Base-by-base conservation (phyloP, 1,140 invertebrate genomes). In the Amyelois transitella region DNA sequence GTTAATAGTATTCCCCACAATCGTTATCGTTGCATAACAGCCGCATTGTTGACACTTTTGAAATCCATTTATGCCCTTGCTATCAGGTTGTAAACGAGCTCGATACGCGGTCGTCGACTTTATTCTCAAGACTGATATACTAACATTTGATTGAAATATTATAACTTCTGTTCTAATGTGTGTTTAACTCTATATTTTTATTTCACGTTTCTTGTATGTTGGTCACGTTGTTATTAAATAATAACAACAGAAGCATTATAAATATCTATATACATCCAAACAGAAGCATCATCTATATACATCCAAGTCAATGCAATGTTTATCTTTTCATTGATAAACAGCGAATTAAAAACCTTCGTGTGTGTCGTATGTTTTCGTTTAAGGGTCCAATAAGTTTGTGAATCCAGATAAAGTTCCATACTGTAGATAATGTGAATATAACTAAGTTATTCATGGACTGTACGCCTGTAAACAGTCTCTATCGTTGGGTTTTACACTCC, bases 361-460 rank as follows among this genome's bases (percentile, higher is more conserved):
- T 54, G 53, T 66, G 53, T 69, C 53, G 62, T 69, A 58, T 64
- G 51, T 74, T 77, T 64, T 71, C 67, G 64, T 68, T 57, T 58
- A 61, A 66, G 77, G 76, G 77, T 79, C 77, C 69, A 81, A 73
- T 66, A 60, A 63, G 55, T 62, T 66, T 60, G 66, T 69, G 60
- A 71, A 61, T 58, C 75, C 81, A 86, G 81, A 86, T 80, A 72
- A 82, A 86, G 85, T 77, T 82, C 76, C 80, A 73, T 75, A 73
- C 69, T 88, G 82, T 87, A 86, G 81, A 86, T 86, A 88, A 82
- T 88, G 82, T 88, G 82, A 86, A 88, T 86, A 86, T 84, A 80
- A 81, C 75, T 83, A 83, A 86, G 85, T 85, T 83, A 87, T 84
- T 80, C 74, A 69, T 73, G 71, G 74, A 74, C 68, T 70, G 72